Conservation (phyloP, 2,797 vertebrate genomes). For the Salarias fasciatus region DNA sequence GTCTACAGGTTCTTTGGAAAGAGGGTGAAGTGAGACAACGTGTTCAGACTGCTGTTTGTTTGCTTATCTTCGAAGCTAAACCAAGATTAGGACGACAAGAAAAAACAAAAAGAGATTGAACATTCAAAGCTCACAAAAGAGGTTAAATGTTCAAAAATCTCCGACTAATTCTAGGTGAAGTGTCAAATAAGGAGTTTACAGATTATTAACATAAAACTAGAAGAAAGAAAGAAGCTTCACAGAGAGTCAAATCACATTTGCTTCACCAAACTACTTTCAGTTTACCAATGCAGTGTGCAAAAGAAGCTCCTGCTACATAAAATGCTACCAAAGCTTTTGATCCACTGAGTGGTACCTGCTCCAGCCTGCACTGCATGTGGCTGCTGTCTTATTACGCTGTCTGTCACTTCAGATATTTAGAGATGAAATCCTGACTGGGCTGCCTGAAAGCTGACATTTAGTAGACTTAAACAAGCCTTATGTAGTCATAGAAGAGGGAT, state of each 20-base stretch:
- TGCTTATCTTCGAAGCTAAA: constrained; percentile 1
- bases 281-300: not conserved
- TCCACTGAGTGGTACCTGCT: no score
- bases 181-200: not conserved
- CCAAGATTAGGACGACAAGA: not conserved
- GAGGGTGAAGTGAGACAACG: not conserved
- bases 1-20: no score
- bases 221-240: not conserved
- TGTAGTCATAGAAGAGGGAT: no score
- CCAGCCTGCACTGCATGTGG: no score
- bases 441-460: no score
- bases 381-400: no score
- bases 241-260: not conserved
- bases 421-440: no score
- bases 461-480: no score
- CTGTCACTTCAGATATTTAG: no score
- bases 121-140: not conserved
- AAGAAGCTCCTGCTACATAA: no score
- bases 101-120: not conserved
- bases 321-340: no score
- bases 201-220: not conserved
- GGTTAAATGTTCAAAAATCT: not conserved
- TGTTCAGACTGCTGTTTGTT: not conserved
- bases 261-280: not conserved
- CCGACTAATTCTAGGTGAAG: constrained; percentile 3